A percentile compares a stretch with the other conserved stretches of the same genome.
phyloP scores from a whole-genome alignment of 2,797 vertebrate species.

The Mormyrus hasselquistii region DNA sequence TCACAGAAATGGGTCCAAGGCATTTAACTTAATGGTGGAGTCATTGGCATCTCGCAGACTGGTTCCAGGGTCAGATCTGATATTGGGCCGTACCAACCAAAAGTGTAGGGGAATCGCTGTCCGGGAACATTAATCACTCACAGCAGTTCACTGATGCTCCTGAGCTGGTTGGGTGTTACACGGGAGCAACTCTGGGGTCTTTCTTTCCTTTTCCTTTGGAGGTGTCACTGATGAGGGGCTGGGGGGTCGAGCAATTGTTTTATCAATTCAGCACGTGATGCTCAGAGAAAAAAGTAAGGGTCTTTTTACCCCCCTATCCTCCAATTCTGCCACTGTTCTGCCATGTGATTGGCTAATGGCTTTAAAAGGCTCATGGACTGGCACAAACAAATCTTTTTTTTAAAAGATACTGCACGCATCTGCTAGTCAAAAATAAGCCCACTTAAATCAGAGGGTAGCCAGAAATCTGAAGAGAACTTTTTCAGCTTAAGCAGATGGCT shows the following conservation, averaged over 20 bases:
- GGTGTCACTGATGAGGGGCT: not conserved
- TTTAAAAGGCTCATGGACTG: not conserved
- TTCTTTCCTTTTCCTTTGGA: not conserved
- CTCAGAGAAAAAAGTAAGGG: not conserved
- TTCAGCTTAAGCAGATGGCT: not conserved
- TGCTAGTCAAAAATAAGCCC: not conserved
- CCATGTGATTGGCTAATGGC: not conserved
- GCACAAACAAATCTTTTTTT: not conserved
- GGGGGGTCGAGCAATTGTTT: not conserved
- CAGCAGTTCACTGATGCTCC: not conserved
- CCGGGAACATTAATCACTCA: not conserved
- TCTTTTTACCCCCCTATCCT: not conserved
- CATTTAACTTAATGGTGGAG: not conserved
- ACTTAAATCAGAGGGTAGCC: not conserved
- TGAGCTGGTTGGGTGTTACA: not conserved
- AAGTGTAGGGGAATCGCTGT: not conserved
- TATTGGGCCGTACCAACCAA: not conserved
- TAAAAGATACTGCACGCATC: not conserved
- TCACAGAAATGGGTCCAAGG: not conserved
- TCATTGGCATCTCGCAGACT: not conserved
- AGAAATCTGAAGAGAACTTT: conserved; percentile 8
- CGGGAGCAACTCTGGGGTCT: not conserved
- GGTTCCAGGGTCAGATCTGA: not conserved
- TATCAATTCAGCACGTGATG: not conserved
- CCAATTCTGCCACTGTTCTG: not conserved